Evolutionary conservation across 2,888 invertebrate genomes (phyloP), one percentile per base, ranked within the genome.

Genomic region (Myathropa florea): DNA sequence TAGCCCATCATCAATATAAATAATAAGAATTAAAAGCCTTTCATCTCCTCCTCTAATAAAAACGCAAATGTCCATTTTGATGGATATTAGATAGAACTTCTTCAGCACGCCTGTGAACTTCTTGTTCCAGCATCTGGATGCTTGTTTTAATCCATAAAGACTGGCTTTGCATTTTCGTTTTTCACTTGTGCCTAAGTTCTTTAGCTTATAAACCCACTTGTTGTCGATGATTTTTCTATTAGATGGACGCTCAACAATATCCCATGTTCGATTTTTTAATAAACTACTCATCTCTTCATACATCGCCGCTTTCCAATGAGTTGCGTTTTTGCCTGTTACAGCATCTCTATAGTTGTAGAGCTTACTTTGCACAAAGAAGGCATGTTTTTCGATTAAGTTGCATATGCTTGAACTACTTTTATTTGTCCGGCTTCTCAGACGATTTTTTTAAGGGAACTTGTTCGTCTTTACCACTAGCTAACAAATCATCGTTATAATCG

Each of bases 1-100:
- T 4, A 89, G 55, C 6, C 89, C 89, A 83, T 89, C 89, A 68
- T 90, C 90, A 24, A 90, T 88, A 80, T 89, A 90, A 30, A 90
- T 88, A 6, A 88, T 89, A 3, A 89, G 30, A 4, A 89, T 79
- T 39, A 83, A 68, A 21, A 21, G 59, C 18, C 26, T 71, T 76
- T 64, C n/a, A 10, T 6, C 57, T 57, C 24, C 57, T 2, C 24
- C 24, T 57, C 84, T 63, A 30, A 82, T 39, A 76, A 88, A 90
- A 39, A 91, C 88, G 78, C 91, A 90, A 12, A 89, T 81, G 80
- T 91, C 90, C 6, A 86, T 81, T 12, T 80, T 61, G 67, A 86
- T 89, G 60, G 88, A 76, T 55, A 87, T 83, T 24, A 90, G 88
- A 21, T 83, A 72, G 65, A 89, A 88, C 23, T 83, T 88, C 36